These are phyloP conservation scores for Stigmatopora nigra DNA, from an alignment of 2,113 vertebrate genomes.

Conservation along the genomic window DNA sequence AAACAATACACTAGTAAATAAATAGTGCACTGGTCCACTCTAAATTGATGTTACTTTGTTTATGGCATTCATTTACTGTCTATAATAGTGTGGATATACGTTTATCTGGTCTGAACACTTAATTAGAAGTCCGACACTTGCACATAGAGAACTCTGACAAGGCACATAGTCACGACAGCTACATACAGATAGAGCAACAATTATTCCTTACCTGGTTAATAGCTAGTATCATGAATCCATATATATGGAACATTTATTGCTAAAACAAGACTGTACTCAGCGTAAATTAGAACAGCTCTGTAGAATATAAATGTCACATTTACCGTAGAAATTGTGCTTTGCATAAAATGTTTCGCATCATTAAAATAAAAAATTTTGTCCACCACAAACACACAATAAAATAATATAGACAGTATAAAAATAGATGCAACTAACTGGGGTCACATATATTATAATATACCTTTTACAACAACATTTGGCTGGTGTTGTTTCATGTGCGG, in stretches of 20 bases:
- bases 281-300: slow-evolving; percentile 51
- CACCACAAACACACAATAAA: slow-evolving; percentile 31
- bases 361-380: slow-evolving; percentile 39
- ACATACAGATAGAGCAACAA: slow-evolving; percentile 44
- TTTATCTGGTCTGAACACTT: slow-evolving; percentile 23
- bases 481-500: neutral
- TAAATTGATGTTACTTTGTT: slow-evolving; percentile 7
- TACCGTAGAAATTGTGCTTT: slow-evolving; percentile 51
- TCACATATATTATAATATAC: slow-evolving; percentile 20
- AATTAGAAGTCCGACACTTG: slow-evolving; percentile 31
- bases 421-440: slow-evolving; percentile 37
- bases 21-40: slow-evolving; percentile 11
- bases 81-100: neutral
- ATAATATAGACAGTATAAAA: slow-evolving; percentile 57
- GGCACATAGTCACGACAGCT: slow-evolving; percentile 53
- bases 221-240: slow-evolving; percentile 33
- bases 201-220: slow-evolving; percentile 32
- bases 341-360: slow-evolving; percentile 56
- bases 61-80: slow-evolving; percentile 39
- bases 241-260: slow-evolving; percentile 61
- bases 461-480: slow-evolving; percentile 3
- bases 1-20: slow-evolving; percentile 22
- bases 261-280: slow-evolving; percentile 56
- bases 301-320: slow-evolving; percentile 45
- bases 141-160: slow-evolving; percentile 55